A percentile compares a stretch with the other conserved stretches of the same genome.
Evolutionary conservation across 23 tunicate species (phyloP).

Genomic region (Diplosoma virens): DNA sequence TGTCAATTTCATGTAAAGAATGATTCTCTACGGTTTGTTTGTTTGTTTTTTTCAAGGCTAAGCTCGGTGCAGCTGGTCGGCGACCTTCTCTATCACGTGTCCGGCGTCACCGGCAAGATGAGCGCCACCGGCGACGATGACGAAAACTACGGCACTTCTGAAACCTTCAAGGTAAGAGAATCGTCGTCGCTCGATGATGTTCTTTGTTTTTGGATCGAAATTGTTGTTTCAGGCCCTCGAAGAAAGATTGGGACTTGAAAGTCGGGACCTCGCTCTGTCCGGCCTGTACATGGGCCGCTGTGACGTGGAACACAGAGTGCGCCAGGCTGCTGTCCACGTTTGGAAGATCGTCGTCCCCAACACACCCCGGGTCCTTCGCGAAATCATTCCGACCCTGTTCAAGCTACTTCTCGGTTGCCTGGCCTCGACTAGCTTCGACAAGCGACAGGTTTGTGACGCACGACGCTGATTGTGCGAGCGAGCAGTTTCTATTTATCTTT

Average conservation of each 20-base stretch:
- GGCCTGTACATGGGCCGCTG: constrained; percentile 95
- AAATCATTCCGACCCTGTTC: constrained; percentile 85
- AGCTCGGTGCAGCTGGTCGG: constrained; percentile 89
- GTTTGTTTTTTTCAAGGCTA: constrained; percentile 21
- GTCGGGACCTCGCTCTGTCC: constrained; percentile 73
- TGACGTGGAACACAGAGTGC: constrained; percentile 78
- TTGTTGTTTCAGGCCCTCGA: constrained; percentile 48
- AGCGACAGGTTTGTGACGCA: constrained; percentile 75
- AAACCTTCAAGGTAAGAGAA: constrained; percentile 70
- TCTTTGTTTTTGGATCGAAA: too few relatives aligned
- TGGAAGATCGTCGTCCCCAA: constrained; percentile 98
- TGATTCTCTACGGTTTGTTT: not conserved
- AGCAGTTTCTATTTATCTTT: too few relatives aligned
- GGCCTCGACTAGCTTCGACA: constrained; percentile 74
- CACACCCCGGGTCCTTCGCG: constrained; percentile 89
- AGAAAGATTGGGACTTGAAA: constrained; percentile 69
- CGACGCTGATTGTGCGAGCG: too few relatives aligned
- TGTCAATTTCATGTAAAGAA: not conserved
- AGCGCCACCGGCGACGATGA: constrained; percentile 87
- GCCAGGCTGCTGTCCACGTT: constrained; percentile 89
- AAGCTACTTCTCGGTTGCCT: constrained; percentile 65
- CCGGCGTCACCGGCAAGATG: constrained; percentile 98
- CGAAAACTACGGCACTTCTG: constrained; percentile 90
- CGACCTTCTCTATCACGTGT: constrained; percentile 85
- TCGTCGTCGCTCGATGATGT: not conserved